Base-by-base conservation (phyloP, 2,888 invertebrate genomes). In the Drosophila atripex region DNA sequence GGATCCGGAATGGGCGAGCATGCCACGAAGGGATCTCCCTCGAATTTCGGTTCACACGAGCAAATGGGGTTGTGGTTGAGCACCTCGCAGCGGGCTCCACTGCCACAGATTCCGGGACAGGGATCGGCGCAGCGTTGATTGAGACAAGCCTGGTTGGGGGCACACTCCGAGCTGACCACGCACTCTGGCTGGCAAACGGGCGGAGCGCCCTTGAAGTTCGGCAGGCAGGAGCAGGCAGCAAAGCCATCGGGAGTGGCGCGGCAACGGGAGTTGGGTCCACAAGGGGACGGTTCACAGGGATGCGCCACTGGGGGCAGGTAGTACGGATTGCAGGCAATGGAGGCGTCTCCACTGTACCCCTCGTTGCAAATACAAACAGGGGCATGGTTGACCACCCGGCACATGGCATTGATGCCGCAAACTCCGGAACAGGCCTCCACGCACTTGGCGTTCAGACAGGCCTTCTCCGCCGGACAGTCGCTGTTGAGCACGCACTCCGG, bases 11-110 rank as follows among this genome's bases (percentile, higher is more conserved):
- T 77, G 53, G 84, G 78, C 28, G 90, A 76, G 85, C 96, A 96
- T 47, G 93, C 94, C 11, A 94, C 93, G 87, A 96, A 97, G 47
- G 97, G 97, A 94, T 97, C 96, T 11, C 97, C 97, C 64, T 94
- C 93, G 89, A 94, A 94, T 35, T 94, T 95, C 18, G 93, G 91
- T 32, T 95, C 94, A 90, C 97, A 97, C 74, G 94, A 95, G 88
- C 97, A 97, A 76, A 97, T 94, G 3, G 97, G 97, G 90, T 96
- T 96, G 89, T 97, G 97, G 89, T 96, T 96, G 25, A 96, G 93
- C 1, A 96, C 96, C 51, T 94, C 93, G 89, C 97, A 97, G 41
- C 94, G 92, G 0, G 97, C 96, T 63, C 94, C 94, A 2, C 94
- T 91, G 16, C 97, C 97, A 90, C 97, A 97, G 65, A 95, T 95